Evolutionary conservation across 2,797 vertebrate genomes (phyloP).

Genomic region (Danio kyathit): DNA sequence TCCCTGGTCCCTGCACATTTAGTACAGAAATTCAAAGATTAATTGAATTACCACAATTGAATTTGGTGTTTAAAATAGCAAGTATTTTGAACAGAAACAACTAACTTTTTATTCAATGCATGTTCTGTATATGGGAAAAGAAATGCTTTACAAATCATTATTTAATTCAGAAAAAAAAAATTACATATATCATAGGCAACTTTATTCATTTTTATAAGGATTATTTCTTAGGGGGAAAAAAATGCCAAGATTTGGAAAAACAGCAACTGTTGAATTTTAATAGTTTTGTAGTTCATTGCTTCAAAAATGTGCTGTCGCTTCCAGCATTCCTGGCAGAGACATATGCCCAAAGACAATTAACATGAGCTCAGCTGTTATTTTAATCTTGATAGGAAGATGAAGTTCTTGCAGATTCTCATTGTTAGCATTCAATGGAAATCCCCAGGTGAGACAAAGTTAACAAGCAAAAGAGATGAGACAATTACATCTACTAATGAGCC

Average conservation of each 20-base stretch:
- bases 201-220: not conserved
- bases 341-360: slow-evolving; percentile 47
- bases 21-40: not conserved
- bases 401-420: slow-evolving; percentile 50
- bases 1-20: too few relatives aligned
- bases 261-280: slow-evolving; percentile 24
- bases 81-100: not conserved
- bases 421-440: slow-evolving; percentile 53
- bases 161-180: too few relatives aligned
- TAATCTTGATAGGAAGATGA: slow-evolving; percentile 61
- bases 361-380: slow-evolving; percentile 52
- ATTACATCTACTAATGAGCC: slow-evolving; percentile 34
- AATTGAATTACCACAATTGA: not conserved
- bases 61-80: not conserved
- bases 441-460: slow-evolving; percentile 47
- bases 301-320: slow-evolving; percentile 38
- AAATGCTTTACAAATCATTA: too few relatives aligned
- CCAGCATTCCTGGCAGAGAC: slow-evolving; percentile 32
- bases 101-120: too few relatives aligned
- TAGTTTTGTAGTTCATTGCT: slow-evolving; percentile 39
- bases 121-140: too few relatives aligned
- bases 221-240: not conserved
- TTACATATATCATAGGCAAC: too few relatives aligned
- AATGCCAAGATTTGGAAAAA: slow-evolving; percentile 8
- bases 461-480: slow-evolving; percentile 50